Evolutionary conservation across 2,888 invertebrate genomes (phyloP).

Genomic region (Drosophila limbata): DNA sequence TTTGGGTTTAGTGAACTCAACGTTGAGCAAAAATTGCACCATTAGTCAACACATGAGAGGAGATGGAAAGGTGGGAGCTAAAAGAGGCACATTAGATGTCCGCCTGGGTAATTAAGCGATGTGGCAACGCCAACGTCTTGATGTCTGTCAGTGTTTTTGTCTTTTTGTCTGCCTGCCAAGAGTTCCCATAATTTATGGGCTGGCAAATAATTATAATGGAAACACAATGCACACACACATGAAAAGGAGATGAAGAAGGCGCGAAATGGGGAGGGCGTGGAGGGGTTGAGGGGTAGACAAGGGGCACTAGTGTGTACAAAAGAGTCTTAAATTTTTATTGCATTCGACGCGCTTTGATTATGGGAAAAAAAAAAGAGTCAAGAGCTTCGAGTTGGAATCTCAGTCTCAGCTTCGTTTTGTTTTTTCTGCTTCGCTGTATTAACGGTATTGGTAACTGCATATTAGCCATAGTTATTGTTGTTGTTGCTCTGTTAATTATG

Average conservation of each 20-base stretch:
- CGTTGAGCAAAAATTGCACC: constrained; percentile 64
- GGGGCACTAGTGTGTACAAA: constrained; percentile 54
- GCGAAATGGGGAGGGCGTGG: not conserved
- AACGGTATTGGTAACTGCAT: constrained; percentile 76
- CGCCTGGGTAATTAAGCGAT: constrained; percentile 71
- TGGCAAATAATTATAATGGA: constrained; percentile 76
- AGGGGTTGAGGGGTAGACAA: too few relatives aligned
- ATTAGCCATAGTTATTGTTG: constrained; percentile 56
- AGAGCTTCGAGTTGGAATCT: constrained; percentile 12
- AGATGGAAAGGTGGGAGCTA: not conserved
- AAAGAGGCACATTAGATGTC: constrained; percentile 46
- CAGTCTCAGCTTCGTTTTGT: constrained; percentile 3
- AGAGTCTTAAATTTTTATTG: constrained; percentile 78
- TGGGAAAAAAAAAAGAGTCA: constrained; percentile 64
- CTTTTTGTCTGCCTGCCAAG: constrained; percentile 28
- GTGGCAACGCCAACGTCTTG: constrained; percentile 64
- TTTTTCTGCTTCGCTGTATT: constrained; percentile 36
- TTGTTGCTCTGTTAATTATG: constrained; percentile 67
- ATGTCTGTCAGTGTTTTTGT: constrained; percentile 2
- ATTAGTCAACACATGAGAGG: constrained; percentile 53
- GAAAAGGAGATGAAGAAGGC: not conserved
- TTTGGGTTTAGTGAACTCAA: constrained; percentile 49
- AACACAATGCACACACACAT: constrained; percentile 65
- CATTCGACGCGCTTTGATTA: constrained; percentile 64
- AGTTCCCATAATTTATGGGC: constrained; percentile 76